These are phyloP conservation scores for Ophion slaviceki DNA, from an alignment of 2,888 invertebrate species.

Conservation along the genomic window DNA sequence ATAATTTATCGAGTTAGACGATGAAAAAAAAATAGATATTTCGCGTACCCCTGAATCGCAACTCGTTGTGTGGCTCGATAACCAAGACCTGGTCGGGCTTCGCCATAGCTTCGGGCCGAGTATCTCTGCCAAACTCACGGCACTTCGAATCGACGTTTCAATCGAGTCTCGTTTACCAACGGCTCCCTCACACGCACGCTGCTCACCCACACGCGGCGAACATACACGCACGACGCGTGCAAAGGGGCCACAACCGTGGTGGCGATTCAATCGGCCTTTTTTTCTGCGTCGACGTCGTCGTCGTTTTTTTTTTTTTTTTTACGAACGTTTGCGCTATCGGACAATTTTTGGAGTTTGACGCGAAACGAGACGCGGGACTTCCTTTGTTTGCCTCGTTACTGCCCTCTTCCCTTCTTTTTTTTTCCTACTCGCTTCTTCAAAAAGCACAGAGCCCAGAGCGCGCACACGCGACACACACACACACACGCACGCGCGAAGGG, in stretches of 20 bases:
- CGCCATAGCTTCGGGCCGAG: conserved; percentile 84
- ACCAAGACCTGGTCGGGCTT: conserved; percentile 92
- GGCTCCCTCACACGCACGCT: conserved; percentile 27
- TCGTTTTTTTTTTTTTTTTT: conserved; percentile 22
- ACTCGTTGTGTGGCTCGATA: conserved; percentile 95
- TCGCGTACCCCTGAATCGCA: conserved; percentile 94
- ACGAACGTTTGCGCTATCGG: background rate
- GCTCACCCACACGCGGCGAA: conserved; percentile 18
- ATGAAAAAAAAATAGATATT: conserved; percentile 3
- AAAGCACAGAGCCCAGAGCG: conserved; percentile 50
- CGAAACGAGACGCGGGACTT: background rate
- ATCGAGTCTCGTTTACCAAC: conserved; percentile 51
- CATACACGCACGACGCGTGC: conserved; percentile 7
- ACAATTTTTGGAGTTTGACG: conserved; percentile 6
- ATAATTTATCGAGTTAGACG: background rate
- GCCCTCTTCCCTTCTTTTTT: conserved; percentile 14
- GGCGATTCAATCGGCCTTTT: conserved; percentile 32
- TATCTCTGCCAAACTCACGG: conserved; percentile 32
- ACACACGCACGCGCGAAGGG: conserved; percentile 34
- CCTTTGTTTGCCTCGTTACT: conserved; percentile 22
- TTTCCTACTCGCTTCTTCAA: conserved; percentile 23
- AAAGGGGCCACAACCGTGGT: conserved; percentile 47
- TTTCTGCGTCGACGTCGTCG: background rate
- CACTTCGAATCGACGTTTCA: conserved; percentile 53
- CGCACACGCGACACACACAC: conserved; percentile 57